Evolutionary conservation across 92 coral and sea anemone genomes (phyloP).

Genomic region (Zoanthus solanderi): DNA sequence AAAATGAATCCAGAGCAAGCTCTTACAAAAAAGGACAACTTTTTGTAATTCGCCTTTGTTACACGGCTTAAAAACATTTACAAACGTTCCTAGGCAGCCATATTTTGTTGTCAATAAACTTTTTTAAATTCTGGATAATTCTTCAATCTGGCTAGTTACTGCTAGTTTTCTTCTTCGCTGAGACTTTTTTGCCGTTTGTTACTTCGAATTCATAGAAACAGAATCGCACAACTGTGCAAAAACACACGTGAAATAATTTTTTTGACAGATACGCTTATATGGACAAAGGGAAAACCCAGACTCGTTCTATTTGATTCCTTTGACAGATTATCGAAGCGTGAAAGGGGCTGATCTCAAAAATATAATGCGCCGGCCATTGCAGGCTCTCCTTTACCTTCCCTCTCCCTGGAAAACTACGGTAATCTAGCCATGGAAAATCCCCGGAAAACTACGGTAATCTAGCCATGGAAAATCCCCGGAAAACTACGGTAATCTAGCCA

Average conservation of each 20-base stretch:
- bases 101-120: slow-evolving; percentile 23
- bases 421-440: not conserved
- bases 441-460: too few relatives aligned
- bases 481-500: too few relatives aligned
- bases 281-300: slow-evolving; percentile 12
- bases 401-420: not conserved
- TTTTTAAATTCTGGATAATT: slow-evolving; percentile 18
- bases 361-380: not conserved
- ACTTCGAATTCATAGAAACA: not conserved
- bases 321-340: slow-evolving; percentile 12
- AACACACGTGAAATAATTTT: not conserved
- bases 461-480: too few relatives aligned
- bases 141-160: slow-evolving; percentile 14
- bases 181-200: not conserved
- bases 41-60: slow-evolving; percentile 37
- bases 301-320: not conserved
- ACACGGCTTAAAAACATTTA: slow-evolving; percentile 48
- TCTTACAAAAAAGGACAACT: not conserved
- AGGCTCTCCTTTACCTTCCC: slow-evolving; percentile 23
- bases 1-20: not conserved
- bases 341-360: slow-evolving; percentile 5
- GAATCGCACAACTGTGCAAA: not conserved
- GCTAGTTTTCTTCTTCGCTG: slow-evolving; percentile 13
- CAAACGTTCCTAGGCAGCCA: slow-evolving; percentile 56
- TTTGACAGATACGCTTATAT: slow-evolving; percentile 6